Evolutionary conservation across 2,888 invertebrate species (phyloP), one percentile per base, ranked within the genome.

Genomic region (Protonemura montana): DNA sequence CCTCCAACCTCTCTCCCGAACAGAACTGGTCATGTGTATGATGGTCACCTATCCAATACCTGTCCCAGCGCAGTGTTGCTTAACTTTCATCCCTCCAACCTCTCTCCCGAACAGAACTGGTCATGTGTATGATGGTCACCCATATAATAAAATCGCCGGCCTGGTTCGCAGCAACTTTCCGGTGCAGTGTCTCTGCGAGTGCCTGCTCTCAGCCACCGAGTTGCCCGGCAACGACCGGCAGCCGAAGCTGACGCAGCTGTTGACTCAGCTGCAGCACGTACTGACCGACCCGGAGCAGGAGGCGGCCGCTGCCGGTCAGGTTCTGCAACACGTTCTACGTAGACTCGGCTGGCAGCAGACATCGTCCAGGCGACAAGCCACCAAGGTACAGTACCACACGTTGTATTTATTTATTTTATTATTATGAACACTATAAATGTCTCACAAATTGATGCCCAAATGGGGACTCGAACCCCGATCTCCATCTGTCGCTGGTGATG

Each of bases 131-230:
- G 5, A 10, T 35, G 35, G 5, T 10, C 35, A 10, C 0, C 80
- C 28, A 16, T 16, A 25, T 0, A 35, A 6, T 3, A 3, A 3
- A 3, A 3, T 35, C 35, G 5, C 35, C 35, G 3, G 3, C 35
- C 5, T 35, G 35, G 5, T 10, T 10, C 5, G 35, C 88, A 96
- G 97, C 90, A 97, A 98, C 89, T 92, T 99, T 27, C 99, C 99
- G 0, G 98, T 99, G n/a, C 98, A 98, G 90, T 99, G 98, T 90
- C 93, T 99, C 84, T 99, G 99, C 92, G 99, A 99, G 92, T 98
- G 98, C 92, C 93, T 99, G 84, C 93, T 98, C 0, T 94, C 95
- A 87, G 91, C 92, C 21, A 94, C 94, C 86, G 90, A 88, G 1
- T 88, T 89, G 86, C 88, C 89, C 30, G 93, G 93, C 90, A 93